A percentile compares a stretch with the other conserved stretches of the same genome.
Conservation (phyloP, 2,797 vertebrate genomes). For the Argyrosomus regius region DNA sequence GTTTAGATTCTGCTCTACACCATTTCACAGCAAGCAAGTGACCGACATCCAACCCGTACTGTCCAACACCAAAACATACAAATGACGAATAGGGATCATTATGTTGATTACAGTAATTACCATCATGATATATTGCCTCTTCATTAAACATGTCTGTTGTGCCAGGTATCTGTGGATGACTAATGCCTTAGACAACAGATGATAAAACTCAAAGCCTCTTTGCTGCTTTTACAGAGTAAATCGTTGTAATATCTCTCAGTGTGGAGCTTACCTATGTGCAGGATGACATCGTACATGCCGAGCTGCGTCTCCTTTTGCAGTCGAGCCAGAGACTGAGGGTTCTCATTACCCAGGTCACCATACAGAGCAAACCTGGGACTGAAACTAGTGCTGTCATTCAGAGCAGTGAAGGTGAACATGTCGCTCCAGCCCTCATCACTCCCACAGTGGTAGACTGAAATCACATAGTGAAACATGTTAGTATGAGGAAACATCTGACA, state of each 20-base stretch:
- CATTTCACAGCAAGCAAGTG: background rate
- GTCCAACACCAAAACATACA: constrained; percentile 8
- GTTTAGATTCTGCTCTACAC: background rate
- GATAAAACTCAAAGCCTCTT: constrained; percentile 14
- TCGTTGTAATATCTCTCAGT: background rate
- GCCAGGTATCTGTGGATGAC: constrained; percentile 34
- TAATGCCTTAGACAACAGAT: background rate
- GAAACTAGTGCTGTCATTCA: constrained; percentile 85
- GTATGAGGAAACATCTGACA: background rate
- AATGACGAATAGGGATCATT: constrained; percentile 32
- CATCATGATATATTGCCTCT: constrained; percentile 23
- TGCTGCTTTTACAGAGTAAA: background rate
- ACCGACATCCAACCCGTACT: background rate
- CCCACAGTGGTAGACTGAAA: constrained; percentile 91
- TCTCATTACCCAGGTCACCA: constrained; percentile 92
- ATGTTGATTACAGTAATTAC: constrained; percentile 34
- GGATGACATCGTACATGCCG: constrained; percentile 89
- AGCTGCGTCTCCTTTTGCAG: constrained; percentile 89
- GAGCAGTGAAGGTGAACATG: constrained; percentile 85
- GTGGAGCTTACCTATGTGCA: constrained; percentile 89
- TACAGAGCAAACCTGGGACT: constrained; percentile 90
- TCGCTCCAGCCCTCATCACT: constrained; percentile 90
- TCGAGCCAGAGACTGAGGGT: constrained; percentile 91
- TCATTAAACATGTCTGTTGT: constrained; percentile 18
- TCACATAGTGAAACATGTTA: background rate